Base-by-base conservation (phyloP, 2,113 vertebrate species). In the Oreotragus oreotragus region DNA sequence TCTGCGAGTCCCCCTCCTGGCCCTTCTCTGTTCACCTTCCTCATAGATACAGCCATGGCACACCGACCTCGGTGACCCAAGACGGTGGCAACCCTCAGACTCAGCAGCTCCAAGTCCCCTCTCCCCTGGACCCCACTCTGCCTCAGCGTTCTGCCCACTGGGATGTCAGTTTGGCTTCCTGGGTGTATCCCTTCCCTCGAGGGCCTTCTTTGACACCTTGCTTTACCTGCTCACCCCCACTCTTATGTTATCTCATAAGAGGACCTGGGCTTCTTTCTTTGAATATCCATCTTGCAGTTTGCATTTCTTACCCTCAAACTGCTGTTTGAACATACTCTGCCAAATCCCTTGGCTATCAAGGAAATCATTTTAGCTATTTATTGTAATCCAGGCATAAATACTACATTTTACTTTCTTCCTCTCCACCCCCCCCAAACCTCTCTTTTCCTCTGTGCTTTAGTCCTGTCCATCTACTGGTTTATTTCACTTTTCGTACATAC, bases 121-220 rank as follows among this genome's bases (percentile, higher is more conserved):
- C 11, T 1, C 39, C 17, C 21, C 45, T 1, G 1, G 2, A 1
- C 30, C 21, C 1, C 28, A 47, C 10, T 7, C 1, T 14, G 11
- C 9, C 43, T 51, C 30, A 10, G 25, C 14, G 0, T 57, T 62
- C 10, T 53, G 84, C 55, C 76, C 33, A 3, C 14, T 2, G 36
- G 64, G 23, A 36, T 80, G 39, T 17, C 49, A 0, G 13, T 45
- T 16, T 84, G 64, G 62, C 57, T 66, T 55, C 10, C 5, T 4
- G 4, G 45, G 16, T 47, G 39, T 19, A 9, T 36, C 49, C 73
- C 33, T 84, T 73, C 43, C 30, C 66, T 14, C 9, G 2, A 49
- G 21, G 27, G n/a, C 12, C 86, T 88, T 57, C 36, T 64, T 73
- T 49, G 39, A 39, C 53, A 47, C 53, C n/a, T 19, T 7, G 7